Percentiles rank a stretch among this genome's conserved stretches.
These are phyloP conservation scores for Tachuris rubrigastra DNA, from an alignment of 2,113 vertebrate species.

Conservation along the genomic window DNA sequence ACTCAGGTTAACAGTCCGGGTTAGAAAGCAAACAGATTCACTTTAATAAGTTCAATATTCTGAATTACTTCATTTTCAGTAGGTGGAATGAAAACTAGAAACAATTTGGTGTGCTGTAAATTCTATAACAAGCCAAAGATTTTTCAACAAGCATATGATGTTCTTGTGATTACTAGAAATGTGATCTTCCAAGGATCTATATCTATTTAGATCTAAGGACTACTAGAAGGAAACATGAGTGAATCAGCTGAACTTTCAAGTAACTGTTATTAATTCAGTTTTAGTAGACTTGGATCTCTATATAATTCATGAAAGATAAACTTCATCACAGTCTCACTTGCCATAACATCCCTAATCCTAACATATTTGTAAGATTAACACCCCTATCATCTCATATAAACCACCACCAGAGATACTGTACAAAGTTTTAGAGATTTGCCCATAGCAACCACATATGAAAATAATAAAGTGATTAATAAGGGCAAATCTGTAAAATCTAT, in stretches of 20 bases:
- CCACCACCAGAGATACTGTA: background rate
- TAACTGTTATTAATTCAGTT: background rate
- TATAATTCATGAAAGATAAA: background rate
- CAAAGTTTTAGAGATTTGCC: background rate
- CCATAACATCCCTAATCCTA: background rate
- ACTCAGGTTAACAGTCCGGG: background rate
- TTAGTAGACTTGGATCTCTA: background rate
- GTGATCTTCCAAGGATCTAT: background rate
- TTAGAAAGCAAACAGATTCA: background rate
- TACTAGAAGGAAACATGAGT: background rate
- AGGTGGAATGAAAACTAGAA: slow-evolving; percentile 46
- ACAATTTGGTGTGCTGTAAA: background rate
- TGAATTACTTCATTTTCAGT: slow-evolving; percentile 35
- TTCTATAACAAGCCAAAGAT: background rate
- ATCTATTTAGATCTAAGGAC: slow-evolving; percentile 11
- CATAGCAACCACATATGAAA: background rate
- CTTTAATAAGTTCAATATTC: background rate
- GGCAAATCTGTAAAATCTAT: background rate
- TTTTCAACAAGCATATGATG: slow-evolving; percentile 15
- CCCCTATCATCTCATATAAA: background rate
- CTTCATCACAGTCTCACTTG: background rate
- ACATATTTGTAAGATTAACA: background rate
- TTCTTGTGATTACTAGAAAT: slow-evolving; percentile 29
- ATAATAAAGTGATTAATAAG: background rate
- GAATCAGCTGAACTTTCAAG: background rate